phyloP scores from a whole-genome alignment of 2,888 invertebrate genomes.

The Suillia variegata region DNA sequence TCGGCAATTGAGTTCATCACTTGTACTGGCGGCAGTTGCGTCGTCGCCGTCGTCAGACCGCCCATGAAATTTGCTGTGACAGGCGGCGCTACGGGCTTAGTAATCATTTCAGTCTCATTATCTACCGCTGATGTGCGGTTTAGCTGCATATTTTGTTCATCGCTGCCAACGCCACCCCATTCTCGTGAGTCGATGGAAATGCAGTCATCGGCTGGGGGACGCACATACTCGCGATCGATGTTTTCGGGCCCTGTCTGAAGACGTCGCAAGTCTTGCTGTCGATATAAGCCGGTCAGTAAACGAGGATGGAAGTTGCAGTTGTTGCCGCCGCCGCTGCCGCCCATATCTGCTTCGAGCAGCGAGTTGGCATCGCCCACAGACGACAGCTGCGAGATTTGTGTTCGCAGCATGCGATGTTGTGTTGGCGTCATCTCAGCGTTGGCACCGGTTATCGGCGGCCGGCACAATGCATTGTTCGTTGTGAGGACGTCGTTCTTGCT shows the following conservation, averaged over 20 bases:
- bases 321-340: constrained; percentile 10
- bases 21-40: not conserved
- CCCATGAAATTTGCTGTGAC: constrained; percentile 24
- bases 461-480: constrained; percentile 29
- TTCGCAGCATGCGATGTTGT: constrained; percentile 47
- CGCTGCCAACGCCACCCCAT: too few relatives aligned
- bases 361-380: constrained; percentile 56
- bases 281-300: not conserved
- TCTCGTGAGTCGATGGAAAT: constrained; percentile 29
- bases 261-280: not conserved
- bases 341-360: constrained; percentile 45
- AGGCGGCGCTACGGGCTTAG: constrained; percentile 25
- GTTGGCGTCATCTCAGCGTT: not conserved
- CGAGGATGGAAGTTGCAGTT: not conserved
- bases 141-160: constrained; percentile 27
- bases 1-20: constrained; percentile 40
- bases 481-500: constrained; percentile 51
- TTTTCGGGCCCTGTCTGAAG: constrained; percentile 27
- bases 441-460: constrained; percentile 29
- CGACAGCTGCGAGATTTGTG: constrained; percentile 54
- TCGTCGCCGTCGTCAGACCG: constrained; percentile 27
- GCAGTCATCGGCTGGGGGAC: constrained; percentile 18
- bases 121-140: constrained; percentile 25
- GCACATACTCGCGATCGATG: constrained; percentile 28
- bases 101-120: constrained; percentile 32